Base-by-base conservation (phyloP, 2,797 vertebrate species). In the Hapalemur alaotrensis region DNA sequence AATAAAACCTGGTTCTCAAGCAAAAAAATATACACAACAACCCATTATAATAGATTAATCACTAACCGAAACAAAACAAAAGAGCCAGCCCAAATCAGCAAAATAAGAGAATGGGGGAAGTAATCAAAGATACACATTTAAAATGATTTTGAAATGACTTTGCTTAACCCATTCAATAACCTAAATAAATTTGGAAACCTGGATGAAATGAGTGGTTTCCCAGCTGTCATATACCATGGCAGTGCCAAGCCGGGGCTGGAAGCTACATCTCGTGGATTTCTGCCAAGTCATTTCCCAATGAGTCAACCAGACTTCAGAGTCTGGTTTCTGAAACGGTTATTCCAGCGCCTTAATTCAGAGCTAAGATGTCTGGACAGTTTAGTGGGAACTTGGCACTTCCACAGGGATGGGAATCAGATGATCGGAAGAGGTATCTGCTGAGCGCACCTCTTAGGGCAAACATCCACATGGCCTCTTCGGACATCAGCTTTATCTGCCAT, bases 201-300 rank as follows among this genome's bases (percentile, higher is more conserved):
- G 89, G 41, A 25, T 25, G 69, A 85, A 54, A 54, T 0, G 28
- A 17, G 32, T 8, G 22, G 65, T 84, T 89, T 41, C 89, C 41
- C n/a, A 0, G 23, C 54, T 5, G 14, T 32, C 48, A 9, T 5
- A 25, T 12, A 10, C 69, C 32, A 2, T 3, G 11, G 69, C 32
- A 0, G 63, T 4, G 41, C 59, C 30, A 10, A 7, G 13, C 85
- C 23, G 11, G n/a, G 35, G 14, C 59, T 69, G 78, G 63, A 69
- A 15, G 61, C 69, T 30, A 59, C 41, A 22, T 38, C 78, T 52
- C 59, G 8, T 48, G 93, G 94, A 87, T 90, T 81, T 35, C 46
- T 72, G 90, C 82, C 88, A 76, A 54, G 83, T 88, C 94, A 92
- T 76, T 69, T 92, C 80, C 80, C 32, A 8, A 7, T 90, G 94